Conservation (phyloP, 2,113 vertebrate species). For the Thomomys bottae region DNA sequence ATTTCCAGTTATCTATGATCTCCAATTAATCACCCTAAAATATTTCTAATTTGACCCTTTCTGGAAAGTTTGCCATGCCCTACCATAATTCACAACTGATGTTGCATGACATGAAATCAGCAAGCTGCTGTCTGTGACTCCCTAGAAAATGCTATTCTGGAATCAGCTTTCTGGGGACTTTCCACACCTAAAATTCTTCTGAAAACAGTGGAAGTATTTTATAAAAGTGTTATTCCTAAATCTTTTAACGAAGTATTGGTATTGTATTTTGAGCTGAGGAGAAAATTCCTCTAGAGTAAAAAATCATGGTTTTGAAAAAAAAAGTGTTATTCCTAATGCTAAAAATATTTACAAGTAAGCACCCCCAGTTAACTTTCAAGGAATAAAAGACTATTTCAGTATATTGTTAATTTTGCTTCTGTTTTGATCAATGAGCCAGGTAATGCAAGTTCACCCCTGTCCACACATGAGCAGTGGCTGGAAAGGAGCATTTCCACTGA, state of each 20-base stretch:
- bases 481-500: background rate
- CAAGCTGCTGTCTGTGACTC: background rate
- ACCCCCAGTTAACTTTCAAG: background rate
- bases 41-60: background rate
- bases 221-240: background rate
- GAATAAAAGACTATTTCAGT: background rate
- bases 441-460: fast-evolving
- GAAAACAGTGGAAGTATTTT: background rate
- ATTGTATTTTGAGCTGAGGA: too few relatives aligned
- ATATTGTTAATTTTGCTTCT: background rate
- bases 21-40: background rate
- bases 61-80: background rate
- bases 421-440: background rate
- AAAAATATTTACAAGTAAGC: background rate
- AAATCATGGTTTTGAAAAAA: too few relatives aligned
- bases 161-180: background rate
- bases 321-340: background rate
- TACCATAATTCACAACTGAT: background rate
- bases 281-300: too few relatives aligned
- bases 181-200: background rate
- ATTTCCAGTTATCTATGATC: too few relatives aligned
- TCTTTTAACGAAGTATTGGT: too few relatives aligned
- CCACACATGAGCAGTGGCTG: too few relatives aligned
- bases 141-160: background rate
- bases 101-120: background rate